phyloP scores from a whole-genome alignment of 2,888 invertebrate species.

The Clanis bilineata region DNA sequence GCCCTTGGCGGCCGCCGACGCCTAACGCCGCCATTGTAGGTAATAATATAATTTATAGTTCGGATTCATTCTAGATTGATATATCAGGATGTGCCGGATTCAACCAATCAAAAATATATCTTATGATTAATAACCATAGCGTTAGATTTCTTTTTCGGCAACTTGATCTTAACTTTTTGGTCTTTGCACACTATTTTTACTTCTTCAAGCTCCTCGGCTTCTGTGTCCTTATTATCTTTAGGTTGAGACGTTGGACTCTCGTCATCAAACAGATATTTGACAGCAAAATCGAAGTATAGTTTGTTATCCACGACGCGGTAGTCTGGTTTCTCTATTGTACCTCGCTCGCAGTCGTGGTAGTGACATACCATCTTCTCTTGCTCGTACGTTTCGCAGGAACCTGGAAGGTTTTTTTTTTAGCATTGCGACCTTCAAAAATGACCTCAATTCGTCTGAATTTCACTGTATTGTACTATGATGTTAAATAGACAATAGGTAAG shows the following conservation, averaged over 20 bases:
- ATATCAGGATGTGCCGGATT: background rate
- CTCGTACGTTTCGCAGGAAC: conserved; percentile 83
- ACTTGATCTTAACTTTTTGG: conserved; percentile 40
- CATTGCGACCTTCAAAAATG: no score
- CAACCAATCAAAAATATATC: conserved; percentile 65
- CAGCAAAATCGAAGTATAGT: conserved; percentile 65
- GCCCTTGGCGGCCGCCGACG: no score
- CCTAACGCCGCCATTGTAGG: no score
- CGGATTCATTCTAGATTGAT: no score
- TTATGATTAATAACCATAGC: conserved; percentile 76
- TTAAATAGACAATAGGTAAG: no score
- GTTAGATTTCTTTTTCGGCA: conserved; percentile 57
- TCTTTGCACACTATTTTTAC: conserved; percentile 26
- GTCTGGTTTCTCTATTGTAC: conserved; percentile 66
- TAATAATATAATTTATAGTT: no score
- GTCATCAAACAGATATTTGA: conserved; percentile 59
- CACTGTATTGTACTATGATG: no score
- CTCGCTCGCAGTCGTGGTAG: conserved; percentile 82
- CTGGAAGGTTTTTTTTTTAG: no score
- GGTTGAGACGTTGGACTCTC: conserved; percentile 32
- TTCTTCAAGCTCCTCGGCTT: conserved; percentile 27
- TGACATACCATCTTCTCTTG: conserved; percentile 83
- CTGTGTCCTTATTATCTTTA: conserved; percentile 23
- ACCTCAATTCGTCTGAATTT: no score
- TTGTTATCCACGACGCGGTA: conserved; percentile 73